phyloP scores from a whole-genome alignment of 2,113 vertebrate genomes.

The Trogon surrucura region DNA sequence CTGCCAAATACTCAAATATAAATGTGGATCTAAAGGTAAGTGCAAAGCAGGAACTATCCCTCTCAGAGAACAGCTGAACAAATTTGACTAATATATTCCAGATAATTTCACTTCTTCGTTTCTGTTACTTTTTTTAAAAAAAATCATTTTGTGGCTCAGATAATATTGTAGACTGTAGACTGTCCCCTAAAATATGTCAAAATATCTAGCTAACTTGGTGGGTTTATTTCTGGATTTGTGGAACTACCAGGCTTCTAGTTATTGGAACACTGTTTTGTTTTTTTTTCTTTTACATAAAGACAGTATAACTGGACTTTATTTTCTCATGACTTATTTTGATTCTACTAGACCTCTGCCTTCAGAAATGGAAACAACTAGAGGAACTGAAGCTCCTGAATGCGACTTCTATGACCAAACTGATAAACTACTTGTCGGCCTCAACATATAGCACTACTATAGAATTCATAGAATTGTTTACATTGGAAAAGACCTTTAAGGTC shows the following conservation, averaged over 20 bases:
- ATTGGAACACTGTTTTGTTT: neutral
- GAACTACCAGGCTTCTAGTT: neutral
- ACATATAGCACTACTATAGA: neutral
- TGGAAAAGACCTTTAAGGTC: too few relatives aligned
- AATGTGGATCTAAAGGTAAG: neutral
- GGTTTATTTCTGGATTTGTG: neutral
- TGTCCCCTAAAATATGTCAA: neutral
- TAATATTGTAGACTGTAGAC: neutral
- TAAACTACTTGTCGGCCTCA: neutral
- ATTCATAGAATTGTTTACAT: too few relatives aligned
- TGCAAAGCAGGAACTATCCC: neutral
- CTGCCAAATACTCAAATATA: neutral
- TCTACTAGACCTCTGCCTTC: neutral
- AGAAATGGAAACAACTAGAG: neutral
- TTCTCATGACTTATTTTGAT: neutral
- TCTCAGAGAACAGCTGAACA: neutral
- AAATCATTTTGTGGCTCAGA: neutral
- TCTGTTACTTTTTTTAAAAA: neutral
- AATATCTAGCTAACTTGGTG: neutral
- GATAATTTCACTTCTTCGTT: neutral
- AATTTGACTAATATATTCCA: neutral
- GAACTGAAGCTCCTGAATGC: neutral
- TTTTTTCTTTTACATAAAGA: neutral
- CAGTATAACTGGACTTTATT: neutral
- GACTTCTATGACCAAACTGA: accelerated